phyloP scores from a whole-genome alignment of 1,140 invertebrate genomes.

The Nasonia longicornis region DNA sequence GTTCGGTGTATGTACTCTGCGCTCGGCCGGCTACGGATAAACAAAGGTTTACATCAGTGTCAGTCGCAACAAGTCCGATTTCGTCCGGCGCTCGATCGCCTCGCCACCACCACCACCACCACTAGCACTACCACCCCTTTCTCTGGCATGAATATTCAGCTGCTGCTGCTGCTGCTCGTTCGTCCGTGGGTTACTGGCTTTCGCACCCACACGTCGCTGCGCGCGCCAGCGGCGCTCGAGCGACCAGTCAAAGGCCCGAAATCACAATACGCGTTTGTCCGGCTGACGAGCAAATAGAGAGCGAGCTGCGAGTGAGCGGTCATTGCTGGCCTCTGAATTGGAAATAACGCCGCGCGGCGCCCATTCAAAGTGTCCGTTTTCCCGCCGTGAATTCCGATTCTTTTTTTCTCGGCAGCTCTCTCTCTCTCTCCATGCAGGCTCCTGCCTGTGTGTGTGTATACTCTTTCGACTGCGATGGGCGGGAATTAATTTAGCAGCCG shows the following conservation, averaged over 20 bases:
- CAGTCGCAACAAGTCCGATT: conserved; percentile 70
- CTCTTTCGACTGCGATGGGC: not conserved
- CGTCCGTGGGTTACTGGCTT: conserved; percentile 29
- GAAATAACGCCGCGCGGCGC: conserved; percentile 37
- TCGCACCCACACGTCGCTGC: not conserved
- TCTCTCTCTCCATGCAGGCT: not conserved
- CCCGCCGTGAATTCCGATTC: conserved; percentile 21
- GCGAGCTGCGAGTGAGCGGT: conserved; percentile 15
- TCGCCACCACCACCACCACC: not conserved
- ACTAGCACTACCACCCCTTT: not conserved
- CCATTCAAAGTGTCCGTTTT: conserved; percentile 45
- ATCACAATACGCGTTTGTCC: conserved; percentile 70
- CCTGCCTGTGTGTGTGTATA: not conserved
- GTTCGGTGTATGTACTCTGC: conserved; percentile 2
- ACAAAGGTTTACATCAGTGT: conserved; percentile 71
- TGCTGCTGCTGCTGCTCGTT: conserved; percentile 34
- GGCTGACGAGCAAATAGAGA: conserved; percentile 48
- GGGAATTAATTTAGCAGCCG: conserved; percentile 31
- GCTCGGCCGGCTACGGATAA: conserved; percentile 48
- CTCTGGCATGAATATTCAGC: conserved; percentile 65
- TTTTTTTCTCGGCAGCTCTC: not conserved
- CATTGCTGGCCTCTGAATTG: conserved; percentile 31
- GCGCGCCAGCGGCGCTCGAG: conserved; percentile 10
- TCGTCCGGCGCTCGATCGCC: conserved; percentile 39
- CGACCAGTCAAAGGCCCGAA: conserved; percentile 64